These are phyloP conservation scores for Alethe diademata DNA, from an alignment of 2,113 vertebrate species.

Conservation along the genomic window DNA sequence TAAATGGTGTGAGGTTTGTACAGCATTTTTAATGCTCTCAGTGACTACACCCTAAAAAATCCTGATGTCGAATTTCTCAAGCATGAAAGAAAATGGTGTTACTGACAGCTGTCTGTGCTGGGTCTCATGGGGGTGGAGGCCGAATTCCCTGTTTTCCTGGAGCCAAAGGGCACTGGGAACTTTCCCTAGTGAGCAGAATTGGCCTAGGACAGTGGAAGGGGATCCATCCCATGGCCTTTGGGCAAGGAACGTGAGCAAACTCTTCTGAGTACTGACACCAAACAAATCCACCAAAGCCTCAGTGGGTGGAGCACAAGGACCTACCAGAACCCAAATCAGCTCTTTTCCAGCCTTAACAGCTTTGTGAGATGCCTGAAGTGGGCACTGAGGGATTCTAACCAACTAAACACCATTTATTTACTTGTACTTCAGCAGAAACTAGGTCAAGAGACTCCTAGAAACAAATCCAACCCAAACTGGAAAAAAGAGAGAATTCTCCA, in stretches of 20 bases:
- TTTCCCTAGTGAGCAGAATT: not conserved
- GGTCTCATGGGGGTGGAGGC: not conserved
- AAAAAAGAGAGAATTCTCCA: not conserved
- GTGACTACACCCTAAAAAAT: not conserved
- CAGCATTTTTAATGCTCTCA: not conserved
- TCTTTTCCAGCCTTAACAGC: not conserved
- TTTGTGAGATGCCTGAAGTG: not conserved
- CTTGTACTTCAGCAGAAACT: not conserved
- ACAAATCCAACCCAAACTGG: not conserved
- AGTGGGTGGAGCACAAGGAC: not conserved
- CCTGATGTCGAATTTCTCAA: not conserved
- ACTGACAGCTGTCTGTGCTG: not conserved
- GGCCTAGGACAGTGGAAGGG: not conserved
- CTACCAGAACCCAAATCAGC: not conserved
- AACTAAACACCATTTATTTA: not conserved
- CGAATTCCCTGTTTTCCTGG: accelerated
- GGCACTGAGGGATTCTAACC: not conserved
- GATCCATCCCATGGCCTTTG: not conserved
- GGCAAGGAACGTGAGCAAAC: not conserved
- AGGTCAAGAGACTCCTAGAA: not conserved
- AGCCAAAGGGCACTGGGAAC: not conserved
- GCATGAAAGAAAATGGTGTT: not conserved
- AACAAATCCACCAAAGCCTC: not conserved
- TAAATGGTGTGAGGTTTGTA: not conserved
- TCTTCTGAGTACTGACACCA: not conserved